Percentiles rank a stretch among this genome's conserved stretches.
phyloP scores from a whole-genome alignment of 2,113 vertebrate genomes.

The Syngnathus typhle region DNA sequence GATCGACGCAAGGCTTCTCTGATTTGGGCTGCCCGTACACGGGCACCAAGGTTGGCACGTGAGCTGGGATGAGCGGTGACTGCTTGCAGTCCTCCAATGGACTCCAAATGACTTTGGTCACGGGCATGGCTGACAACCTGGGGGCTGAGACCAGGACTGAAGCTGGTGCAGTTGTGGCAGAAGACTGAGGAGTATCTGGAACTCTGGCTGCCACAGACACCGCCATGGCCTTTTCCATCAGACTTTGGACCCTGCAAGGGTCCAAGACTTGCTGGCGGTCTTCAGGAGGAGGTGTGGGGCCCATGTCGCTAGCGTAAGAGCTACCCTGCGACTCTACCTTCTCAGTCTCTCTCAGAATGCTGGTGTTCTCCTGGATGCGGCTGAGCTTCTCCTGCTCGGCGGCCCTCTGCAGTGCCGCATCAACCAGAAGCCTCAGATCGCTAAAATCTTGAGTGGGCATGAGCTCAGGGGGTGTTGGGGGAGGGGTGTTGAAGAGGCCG shows the following conservation, averaged over 20 bases:
- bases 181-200: conserved; percentile 1
- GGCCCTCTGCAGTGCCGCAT: conserved; percentile 82
- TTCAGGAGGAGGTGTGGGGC: conserved; percentile 52
- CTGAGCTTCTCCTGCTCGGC: conserved; percentile 83
- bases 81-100: conserved; percentile 38
- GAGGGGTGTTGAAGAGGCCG: conserved; percentile 85
- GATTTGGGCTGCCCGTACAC: conserved; percentile 15
- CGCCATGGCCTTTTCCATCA: conserved; percentile 61
- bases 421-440: conserved; percentile 84
- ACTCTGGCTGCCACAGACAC: conserved; percentile 17
- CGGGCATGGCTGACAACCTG: conserved; percentile 20
- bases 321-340: conserved; percentile 1
- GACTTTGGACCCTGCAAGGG: conserved; percentile 50
- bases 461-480: conserved; percentile 82
- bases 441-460: conserved; percentile 86
- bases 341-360: conserved; percentile 21
- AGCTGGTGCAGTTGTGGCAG: conserved; percentile 9
- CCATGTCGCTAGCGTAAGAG: conserved; percentile 18
- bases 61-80: conserved; percentile 29
- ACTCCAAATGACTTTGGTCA: conserved; percentile 39
- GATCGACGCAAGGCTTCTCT: conserved; percentile 21
- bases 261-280: conserved; percentile 54
- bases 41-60: conserved; percentile 31
- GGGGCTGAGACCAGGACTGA: conserved; percentile 18
- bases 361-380: conserved; percentile 32